Conservation (phyloP, 2,113 vertebrate species). For the Xenopus borealis region DNA sequence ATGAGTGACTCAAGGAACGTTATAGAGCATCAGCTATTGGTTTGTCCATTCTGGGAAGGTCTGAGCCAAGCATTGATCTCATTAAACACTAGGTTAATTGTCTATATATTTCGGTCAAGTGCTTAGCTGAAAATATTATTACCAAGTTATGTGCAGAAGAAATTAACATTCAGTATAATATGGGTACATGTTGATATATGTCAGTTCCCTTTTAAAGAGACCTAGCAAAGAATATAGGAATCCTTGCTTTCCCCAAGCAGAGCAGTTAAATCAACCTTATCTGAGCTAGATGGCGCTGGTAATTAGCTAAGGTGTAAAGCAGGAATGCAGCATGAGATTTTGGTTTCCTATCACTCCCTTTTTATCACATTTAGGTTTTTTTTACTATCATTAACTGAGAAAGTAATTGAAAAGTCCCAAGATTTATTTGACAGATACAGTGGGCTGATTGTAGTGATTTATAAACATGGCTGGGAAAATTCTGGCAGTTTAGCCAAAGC, state of each 20-base stretch:
- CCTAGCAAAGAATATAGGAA: background rate
- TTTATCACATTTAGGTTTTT: slow-evolving; percentile 18
- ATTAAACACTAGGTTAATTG: no score
- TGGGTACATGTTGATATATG: no score
- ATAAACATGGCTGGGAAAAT: background rate
- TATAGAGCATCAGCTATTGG: no score
- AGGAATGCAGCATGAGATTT: background rate
- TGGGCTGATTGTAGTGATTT: background rate
- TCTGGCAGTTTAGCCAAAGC: no score
- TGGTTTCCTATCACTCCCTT: background rate
- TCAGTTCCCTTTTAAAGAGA: no score
- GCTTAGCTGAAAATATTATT: no score
- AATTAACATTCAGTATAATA: no score
- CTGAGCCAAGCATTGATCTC: no score
- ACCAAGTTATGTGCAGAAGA: no score
- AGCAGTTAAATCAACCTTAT: slow-evolving; percentile 44
- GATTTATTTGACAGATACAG: slow-evolving; percentile 24
- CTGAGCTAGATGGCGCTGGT: slow-evolving; percentile 16
- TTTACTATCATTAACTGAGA: background rate
- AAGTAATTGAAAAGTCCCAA: slow-evolving; percentile 1
- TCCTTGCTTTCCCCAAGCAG: background rate
- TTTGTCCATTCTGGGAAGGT: no score
- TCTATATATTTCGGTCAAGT: no score
- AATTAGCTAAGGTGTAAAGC: slow-evolving; percentile 38
- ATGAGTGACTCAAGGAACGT: no score